Evolutionary conservation across 2,888 invertebrate species (phyloP), one percentile per base, ranked within the genome.

Genomic region (Ormia ochracea): DNA sequence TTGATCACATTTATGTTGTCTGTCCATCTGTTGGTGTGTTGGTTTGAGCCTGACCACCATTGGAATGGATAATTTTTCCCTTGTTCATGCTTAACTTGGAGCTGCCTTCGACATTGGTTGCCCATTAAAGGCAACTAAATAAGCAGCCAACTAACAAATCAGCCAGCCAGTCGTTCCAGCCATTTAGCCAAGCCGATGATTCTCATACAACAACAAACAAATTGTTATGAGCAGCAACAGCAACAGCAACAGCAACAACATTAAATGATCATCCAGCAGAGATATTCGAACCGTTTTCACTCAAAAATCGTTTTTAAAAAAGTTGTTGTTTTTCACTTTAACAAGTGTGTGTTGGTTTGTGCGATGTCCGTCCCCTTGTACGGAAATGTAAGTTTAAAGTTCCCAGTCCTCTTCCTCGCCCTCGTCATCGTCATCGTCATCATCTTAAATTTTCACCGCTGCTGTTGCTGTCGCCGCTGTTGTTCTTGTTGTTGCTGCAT

Each of bases 1-100:
- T 80, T 76, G 72, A 76, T 80, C 80, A 72, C 65, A 76, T 80
- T 80, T 58, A 48, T 66, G 66, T 48, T 61, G 61, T 56, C 33
- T 52, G 75, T 70, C 45, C 48, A 52, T 66, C 54, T 43, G 69
- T 43, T 33, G 63, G 61, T 43, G 14, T 38, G 38, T 38, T 2
- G 12, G 4, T 36, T 41, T 5, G 19, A 2, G 33, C 28, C 43
- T 72, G 72, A 73, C 78, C 69, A 69, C 76, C 68, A 59, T 61
- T 66, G 66, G 28, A 58, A 43, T 43, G 61, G 61, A 38, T 61
- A 63, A 68, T 63, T 74, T 61, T 72, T 78, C 17, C 9, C 52
- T 54, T 79, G 65, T 56, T 65, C 58, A 14, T 54, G 58, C 38
- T 73, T 33, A 41, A 26, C 63, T 72, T 58, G 58, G 3, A 66